Base-by-base conservation (phyloP, 1,140 invertebrate genomes). In the Anthonomus grandis region DNA sequence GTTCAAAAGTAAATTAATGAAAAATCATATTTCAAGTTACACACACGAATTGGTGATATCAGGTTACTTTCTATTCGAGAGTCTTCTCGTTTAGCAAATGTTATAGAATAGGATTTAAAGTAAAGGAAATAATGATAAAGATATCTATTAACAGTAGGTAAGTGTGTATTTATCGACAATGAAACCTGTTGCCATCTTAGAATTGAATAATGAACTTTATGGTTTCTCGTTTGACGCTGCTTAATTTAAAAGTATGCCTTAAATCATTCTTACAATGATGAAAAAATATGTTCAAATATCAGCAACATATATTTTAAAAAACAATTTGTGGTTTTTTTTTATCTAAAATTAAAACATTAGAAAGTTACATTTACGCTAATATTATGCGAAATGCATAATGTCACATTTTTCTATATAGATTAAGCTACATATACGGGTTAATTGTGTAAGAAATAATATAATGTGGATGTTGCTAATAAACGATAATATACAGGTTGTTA, bases 21-120 rank as follows among this genome's bases (percentile, higher is more conserved):
- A 34, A 53, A 24, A 45, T 27, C 38, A 37, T 45, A 45, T 27
- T 45, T 45, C 13, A 46, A 45, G 18, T 31, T 25, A n/a, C n/a
- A 31, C 25, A 54, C 15, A 54, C 25, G 31, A 36, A 55, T 36
- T 22, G 42, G 53, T 56, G 53, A 47, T 56, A 47, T 47, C 53
- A 56, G 53, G 53, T 56, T 56, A 47, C 31, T 56, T 47, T 56
- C 44, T 56, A 56, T 37, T 46, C 22, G 39, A 37, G 53, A 46
- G 34, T 38, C 23, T 54, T 56, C 18, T 27, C 48, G 34, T 51
- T 22, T 51, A 38, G 34, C 53, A 56, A 56, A 56, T 56, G 53
- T 46, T 56, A 47, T 34, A 19, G 42, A 47, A 47, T 45, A 10
- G 18, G n/a, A n/a, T 45, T 10, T 45, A 24, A 24, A 24, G 42